These are phyloP conservation scores for Eupithecia exiguata DNA, from an alignment of 2,888 invertebrate species.

Conservation along the genomic window DNA sequence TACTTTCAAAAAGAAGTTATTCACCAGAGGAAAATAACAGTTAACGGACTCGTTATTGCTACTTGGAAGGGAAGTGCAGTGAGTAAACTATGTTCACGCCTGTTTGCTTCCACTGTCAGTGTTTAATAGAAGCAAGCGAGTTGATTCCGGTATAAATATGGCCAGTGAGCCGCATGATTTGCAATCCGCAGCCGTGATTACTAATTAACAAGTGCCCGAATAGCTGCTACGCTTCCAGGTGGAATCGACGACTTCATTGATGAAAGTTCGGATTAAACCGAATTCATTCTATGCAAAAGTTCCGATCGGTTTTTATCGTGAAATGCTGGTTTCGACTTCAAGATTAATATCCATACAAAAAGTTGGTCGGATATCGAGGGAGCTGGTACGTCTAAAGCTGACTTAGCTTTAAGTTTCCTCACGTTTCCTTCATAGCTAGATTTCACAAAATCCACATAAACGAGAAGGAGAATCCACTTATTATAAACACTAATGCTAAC, in stretches of 20 bases:
- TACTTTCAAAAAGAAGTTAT: neutral
- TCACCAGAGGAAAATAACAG: neutral
- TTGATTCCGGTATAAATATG: conserved; percentile 30
- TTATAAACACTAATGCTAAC: too few species aligned
- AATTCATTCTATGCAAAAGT: conserved; percentile 17
- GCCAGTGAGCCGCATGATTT: conserved; percentile 33
- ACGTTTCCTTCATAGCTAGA: neutral
- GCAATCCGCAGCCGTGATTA: conserved; percentile 32
- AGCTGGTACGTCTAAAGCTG: neutral
- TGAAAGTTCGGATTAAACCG: conserved; percentile 20
- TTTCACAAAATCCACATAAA: neutral
- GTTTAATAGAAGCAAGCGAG: conserved; percentile 4
- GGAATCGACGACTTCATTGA: conserved; percentile 30
- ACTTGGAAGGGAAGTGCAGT: neutral
- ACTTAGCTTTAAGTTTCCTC: neutral
- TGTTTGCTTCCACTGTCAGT: conserved; percentile 2
- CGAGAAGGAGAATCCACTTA: neutral
- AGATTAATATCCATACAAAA: neutral
- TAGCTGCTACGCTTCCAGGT: conserved; percentile 25
- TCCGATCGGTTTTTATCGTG: neutral
- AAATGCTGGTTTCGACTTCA: neutral
- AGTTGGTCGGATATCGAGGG: neutral
- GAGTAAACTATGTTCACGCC: neutral
- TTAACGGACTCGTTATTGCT: neutral
- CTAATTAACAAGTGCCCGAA: conserved; percentile 35